Conservation (phyloP, 2,113 vertebrate genomes). For the Chinchilla lanigera region DNA sequence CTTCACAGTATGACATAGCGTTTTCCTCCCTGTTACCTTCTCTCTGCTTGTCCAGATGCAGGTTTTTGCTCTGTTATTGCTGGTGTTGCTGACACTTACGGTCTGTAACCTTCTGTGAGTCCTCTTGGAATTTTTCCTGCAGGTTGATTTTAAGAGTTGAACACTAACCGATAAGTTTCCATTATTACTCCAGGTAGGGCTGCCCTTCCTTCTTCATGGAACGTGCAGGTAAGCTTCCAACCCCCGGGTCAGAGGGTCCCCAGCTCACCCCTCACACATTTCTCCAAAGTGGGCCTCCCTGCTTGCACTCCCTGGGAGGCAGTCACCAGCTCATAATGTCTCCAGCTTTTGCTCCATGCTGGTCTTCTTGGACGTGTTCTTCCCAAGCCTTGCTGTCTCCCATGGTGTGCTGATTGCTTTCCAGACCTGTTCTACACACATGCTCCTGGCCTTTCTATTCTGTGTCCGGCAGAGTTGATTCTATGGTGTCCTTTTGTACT, state of each 20-base stretch:
- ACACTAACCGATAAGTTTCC: neutral
- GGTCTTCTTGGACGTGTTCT: neutral
- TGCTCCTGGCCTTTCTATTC: neutral
- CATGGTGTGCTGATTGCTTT: neutral
- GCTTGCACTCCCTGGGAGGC: neutral
- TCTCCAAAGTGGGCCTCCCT: neutral
- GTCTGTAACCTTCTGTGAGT: neutral
- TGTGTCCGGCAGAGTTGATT: neutral
- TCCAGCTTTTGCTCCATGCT: neutral
- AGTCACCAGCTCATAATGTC: neutral
- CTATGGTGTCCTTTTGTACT: neutral
- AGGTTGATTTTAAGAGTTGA: neutral
- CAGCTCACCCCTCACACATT: neutral
- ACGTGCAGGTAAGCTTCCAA: neutral
- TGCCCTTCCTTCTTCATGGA: neutral
- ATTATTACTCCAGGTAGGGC: neutral
- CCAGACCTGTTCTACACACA: neutral
- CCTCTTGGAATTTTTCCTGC: neutral
- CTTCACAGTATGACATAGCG: neutral
- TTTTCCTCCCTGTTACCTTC: neutral
- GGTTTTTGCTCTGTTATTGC: neutral
- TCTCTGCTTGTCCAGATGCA: neutral
- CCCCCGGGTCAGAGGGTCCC: neutral
- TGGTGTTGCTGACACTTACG: neutral
- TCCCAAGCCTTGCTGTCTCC: neutral